These are phyloP conservation scores for Lasioglossum lativentre DNA, from an alignment of 2,888 invertebrate species.

Conservation along the genomic window DNA sequence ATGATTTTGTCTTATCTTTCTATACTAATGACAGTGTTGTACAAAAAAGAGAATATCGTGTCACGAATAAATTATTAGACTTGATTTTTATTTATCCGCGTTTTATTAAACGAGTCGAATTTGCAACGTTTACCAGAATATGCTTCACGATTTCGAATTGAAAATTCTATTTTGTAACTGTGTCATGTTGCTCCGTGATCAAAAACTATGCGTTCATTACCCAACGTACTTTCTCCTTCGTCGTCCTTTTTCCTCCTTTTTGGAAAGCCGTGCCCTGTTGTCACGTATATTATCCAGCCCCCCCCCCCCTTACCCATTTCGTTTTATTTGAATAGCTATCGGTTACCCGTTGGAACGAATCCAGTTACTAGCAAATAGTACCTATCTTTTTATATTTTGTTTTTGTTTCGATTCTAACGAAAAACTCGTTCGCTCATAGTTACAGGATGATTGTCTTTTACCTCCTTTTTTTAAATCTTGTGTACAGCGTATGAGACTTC, in stretches of 20 bases:
- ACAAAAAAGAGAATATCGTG: conserved; percentile 60
- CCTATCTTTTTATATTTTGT: conserved; percentile 31
- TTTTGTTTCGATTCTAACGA: conserved; percentile 8
- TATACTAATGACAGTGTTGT: conserved; percentile 57
- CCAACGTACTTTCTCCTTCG: conserved; percentile 65
- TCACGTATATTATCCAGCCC: not conserved
- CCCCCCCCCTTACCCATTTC: not conserved
- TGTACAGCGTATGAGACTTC: conserved; percentile 69
- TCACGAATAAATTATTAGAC: conserved; percentile 72
- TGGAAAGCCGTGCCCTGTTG: not conserved
- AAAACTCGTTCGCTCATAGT: conserved; percentile 42
- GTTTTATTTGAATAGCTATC: conserved; percentile 9
- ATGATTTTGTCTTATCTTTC: conserved; percentile 66
- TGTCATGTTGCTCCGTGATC: conserved; percentile 22
- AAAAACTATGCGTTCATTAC: conserved; percentile 55
- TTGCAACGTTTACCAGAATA: conserved; percentile 22
- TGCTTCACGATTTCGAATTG: conserved; percentile 20
- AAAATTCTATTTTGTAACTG: conserved; percentile 43
- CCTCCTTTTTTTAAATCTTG: conserved; percentile 62
- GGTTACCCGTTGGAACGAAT: conserved; percentile 7
- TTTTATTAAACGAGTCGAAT: conserved; percentile 58
- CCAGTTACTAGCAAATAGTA: conserved; percentile 22
- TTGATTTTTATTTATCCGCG: conserved; percentile 63
- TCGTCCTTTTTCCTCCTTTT: not conserved
- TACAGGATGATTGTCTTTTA: conserved; percentile 64